A percentile compares a stretch with the other conserved stretches of the same genome.
These are phyloP conservation scores for Eupleurogrammus muticus DNA, from an alignment of 2,797 vertebrate species.

Conservation along the genomic window DNA sequence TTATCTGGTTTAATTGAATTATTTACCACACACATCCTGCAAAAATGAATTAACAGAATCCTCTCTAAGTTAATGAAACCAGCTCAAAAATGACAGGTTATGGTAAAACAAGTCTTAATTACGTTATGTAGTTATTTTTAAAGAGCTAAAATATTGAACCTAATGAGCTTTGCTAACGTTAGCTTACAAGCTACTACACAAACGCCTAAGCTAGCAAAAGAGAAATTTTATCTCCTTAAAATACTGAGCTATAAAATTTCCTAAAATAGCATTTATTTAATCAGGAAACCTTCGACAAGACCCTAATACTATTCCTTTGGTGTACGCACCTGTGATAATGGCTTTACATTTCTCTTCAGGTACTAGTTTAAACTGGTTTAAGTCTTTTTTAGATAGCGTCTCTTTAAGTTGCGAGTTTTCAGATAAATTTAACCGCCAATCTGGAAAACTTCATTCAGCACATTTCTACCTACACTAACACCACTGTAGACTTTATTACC, in stretches of 20 bases:
- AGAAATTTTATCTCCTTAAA: neutral
- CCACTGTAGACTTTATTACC: neutral
- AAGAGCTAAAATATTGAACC: neutral
- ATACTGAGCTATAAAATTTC: neutral
- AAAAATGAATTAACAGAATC: neutral
- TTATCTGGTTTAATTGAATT: neutral
- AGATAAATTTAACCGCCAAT: neutral
- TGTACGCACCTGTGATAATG: constrained; percentile 34
- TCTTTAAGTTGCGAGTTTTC: neutral
- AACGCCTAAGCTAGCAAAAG: constrained; percentile 2
- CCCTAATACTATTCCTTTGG: neutral
- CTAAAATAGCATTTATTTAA: neutral
- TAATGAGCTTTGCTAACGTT: constrained; percentile 19
- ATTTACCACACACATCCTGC: neutral
- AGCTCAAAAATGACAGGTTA: neutral
- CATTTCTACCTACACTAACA: constrained; percentile 1
- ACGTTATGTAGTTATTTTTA: neutral
- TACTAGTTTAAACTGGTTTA: neutral
- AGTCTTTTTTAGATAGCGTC: neutral
- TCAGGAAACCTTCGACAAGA: neutral
- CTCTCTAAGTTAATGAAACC: neutral
- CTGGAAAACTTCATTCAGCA: constrained; percentile 4
- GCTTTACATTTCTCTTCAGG: neutral
- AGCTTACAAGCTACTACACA: constrained; percentile 15
- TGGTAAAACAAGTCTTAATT: neutral